Evolutionary conservation across 2,797 vertebrate genomes (phyloP), one percentile per base, ranked within the genome.

Genomic region (Arctocebus calabarensis): DNA sequence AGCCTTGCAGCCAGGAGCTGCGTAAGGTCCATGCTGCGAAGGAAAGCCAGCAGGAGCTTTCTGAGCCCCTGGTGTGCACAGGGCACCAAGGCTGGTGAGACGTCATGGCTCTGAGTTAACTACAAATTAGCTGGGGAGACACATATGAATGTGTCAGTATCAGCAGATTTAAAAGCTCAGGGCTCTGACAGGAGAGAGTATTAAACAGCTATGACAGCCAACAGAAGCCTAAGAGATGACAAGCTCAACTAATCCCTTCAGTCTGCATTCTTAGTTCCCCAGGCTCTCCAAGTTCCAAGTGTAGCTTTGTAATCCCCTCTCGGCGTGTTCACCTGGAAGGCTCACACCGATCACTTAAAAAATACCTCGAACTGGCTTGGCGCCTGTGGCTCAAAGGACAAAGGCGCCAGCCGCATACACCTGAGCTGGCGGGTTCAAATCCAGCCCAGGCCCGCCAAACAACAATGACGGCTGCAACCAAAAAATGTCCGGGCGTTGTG

Each of bases 141-240:
- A 0, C 22, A 10, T 0, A 0, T 1, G 27, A 19, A 27, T 2
- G 4, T 0, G 6, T 0, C 10, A n/a, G 70, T 3, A 9, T 7
- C 7, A 57, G 14, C 74, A 3, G 23, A 32, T 0, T 1, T 0
- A 9, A 19, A 1, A 40, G 4, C 37, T 9, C 57, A 20, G 12
- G 20, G 22, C 27, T 70, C 73, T 16, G 17, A 20, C 0, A 0
- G n/a, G 37, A 25, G 32, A n/a, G 62, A 55, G 9, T 0, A 0
- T 2, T 7, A 20, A 23, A 2, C 4, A 9, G 66, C 62, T 0
- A 0, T 16, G 9, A 29, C 7, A 22, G 64, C 37, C 13, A 1
- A 29, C 0, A 23, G 48, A 11, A 10, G 8, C 48, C 27, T 3
- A 14, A 52, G 40, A 19, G 20, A 32, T 25, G 34, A 25, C 10